A percentile compares a stretch with the other conserved stretches of the same genome.
Evolutionary conservation across 2,113 vertebrate species (phyloP).

Genomic region (Oryzias curvinotus): DNA sequence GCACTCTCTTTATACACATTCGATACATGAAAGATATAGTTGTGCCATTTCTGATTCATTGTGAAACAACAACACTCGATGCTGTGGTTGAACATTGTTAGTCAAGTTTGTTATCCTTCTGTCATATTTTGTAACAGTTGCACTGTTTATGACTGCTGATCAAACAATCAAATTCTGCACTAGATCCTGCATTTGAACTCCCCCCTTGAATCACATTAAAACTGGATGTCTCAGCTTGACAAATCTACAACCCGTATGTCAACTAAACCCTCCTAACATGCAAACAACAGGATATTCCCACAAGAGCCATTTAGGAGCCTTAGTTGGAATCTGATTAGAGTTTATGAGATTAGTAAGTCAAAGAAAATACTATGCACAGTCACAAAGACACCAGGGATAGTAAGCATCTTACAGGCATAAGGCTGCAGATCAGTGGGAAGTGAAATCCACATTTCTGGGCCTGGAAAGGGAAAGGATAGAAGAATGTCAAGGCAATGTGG

Average conservation of each 20-base stretch:
- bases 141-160: slow-evolving; percentile 7
- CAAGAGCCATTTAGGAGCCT: slow-evolving; percentile 55
- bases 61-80: too few relatives aligned
- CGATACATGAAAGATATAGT: too few relatives aligned
- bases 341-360: slow-evolving; percentile 44
- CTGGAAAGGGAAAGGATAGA: slow-evolving; percentile 15
- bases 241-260: slow-evolving; percentile 36
- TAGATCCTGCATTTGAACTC: slow-evolving; percentile 11
- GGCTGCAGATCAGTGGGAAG: slow-evolving; percentile 15
- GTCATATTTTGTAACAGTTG: too few relatives aligned
- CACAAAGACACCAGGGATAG: neutral
- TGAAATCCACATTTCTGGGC: slow-evolving; percentile 26
- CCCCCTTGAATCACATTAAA: slow-evolving; percentile 35
- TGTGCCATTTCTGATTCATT: too few relatives aligned
- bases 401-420: neutral
- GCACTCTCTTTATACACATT: too few relatives aligned
- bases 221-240: slow-evolving; percentile 25
- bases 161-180: slow-evolving; percentile 1
- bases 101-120: too few relatives aligned
- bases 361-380: slow-evolving; percentile 19
- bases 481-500: slow-evolving; percentile 37
- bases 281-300: slow-evolving; percentile 45
- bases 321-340: slow-evolving; percentile 51
- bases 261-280: slow-evolving; percentile 19
- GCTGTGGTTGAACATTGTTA: too few relatives aligned